Percentiles rank a stretch among this genome's conserved stretches.
These are phyloP conservation scores for Crepidodera aurea DNA, from an alignment of 2,888 invertebrate species.

Conservation along the genomic window DNA sequence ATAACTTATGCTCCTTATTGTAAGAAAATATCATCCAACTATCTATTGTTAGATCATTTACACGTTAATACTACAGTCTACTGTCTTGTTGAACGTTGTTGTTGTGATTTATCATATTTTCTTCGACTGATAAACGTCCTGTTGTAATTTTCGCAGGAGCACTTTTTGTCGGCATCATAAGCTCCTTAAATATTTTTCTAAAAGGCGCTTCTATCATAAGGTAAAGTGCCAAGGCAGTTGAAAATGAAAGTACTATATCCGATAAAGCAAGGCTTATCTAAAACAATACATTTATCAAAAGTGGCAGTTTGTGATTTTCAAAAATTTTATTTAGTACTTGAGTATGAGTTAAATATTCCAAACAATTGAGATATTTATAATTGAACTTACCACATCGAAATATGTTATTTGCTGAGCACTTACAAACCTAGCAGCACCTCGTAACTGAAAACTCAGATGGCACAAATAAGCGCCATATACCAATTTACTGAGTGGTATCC, in stretches of 20 bases:
- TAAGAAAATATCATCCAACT: too few relatives aligned
- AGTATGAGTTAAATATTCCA: too few relatives aligned
- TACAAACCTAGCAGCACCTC: constrained; percentile 64
- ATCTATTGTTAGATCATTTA: too few relatives aligned
- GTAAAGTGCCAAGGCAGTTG: constrained; percentile 63
- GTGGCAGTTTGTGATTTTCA: too few relatives aligned
- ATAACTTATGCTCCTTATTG: too few relatives aligned
- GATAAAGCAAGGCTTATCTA: constrained; percentile 63
- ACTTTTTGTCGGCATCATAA: constrained; percentile 48
- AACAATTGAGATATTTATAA: too few relatives aligned
- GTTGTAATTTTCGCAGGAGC: constrained; percentile 29
- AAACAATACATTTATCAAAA: constrained; percentile 41
- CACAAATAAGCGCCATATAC: constrained; percentile 65
- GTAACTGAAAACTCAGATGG: constrained; percentile 65
- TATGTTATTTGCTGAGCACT: constrained; percentile 61
- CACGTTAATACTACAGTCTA: constrained; percentile 38
- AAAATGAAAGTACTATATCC: constrained; percentile 64
- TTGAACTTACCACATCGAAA: constrained; percentile 60
- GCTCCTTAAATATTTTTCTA: constrained; percentile 62
- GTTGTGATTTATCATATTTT: constrained; percentile 41
- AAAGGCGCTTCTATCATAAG: constrained; percentile 67
- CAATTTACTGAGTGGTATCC: constrained; percentile 68
- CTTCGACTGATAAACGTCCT: constrained; percentile 17
- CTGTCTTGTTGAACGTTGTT: constrained; percentile 45
- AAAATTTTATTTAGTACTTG: too few relatives aligned